These are phyloP conservation scores for Helicoverpa armigera DNA, from an alignment of 1,140 invertebrate genomes.

Conservation along the genomic window DNA sequence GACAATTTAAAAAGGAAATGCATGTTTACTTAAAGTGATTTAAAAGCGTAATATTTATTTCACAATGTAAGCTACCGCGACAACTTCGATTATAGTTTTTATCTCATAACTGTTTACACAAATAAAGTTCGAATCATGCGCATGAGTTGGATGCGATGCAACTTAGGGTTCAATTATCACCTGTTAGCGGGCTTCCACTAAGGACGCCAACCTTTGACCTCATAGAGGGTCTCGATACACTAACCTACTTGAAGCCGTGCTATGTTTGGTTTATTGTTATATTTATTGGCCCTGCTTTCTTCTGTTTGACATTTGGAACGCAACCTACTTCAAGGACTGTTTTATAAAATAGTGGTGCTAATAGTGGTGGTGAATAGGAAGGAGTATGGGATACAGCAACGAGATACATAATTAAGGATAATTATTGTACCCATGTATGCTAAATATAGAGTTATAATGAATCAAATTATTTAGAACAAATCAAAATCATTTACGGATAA, in stretches of 20 bases:
- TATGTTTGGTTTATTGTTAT: slow-evolving; percentile 46
- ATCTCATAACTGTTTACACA: slow-evolving; percentile 64
- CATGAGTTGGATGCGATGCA: slow-evolving; percentile 61
- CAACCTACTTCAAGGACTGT: slow-evolving; percentile 19
- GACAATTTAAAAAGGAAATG: slow-evolving; percentile 11
- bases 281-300: slow-evolving; percentile 43
- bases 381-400: background rate
- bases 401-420: no score
- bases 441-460: no score
- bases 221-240: slow-evolving; percentile 61
- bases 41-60: background rate
- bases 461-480: no score
- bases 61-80: slow-evolving; percentile 48
- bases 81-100: slow-evolving; percentile 54
- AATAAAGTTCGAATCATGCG: slow-evolving; percentile 68
- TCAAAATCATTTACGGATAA: no score
- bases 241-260: slow-evolving; percentile 55
- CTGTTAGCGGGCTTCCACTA: slow-evolving; percentile 61
- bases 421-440: no score
- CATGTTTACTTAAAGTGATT: slow-evolving; percentile 8
- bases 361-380: background rate
- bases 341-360: background rate
- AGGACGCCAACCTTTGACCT: slow-evolving; percentile 68
- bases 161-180: slow-evolving; percentile 71
- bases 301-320: slow-evolving; percentile 37